phyloP scores from a whole-genome alignment of 2,888 invertebrate genomes.

The Blastobasis lacticolella region DNA sequence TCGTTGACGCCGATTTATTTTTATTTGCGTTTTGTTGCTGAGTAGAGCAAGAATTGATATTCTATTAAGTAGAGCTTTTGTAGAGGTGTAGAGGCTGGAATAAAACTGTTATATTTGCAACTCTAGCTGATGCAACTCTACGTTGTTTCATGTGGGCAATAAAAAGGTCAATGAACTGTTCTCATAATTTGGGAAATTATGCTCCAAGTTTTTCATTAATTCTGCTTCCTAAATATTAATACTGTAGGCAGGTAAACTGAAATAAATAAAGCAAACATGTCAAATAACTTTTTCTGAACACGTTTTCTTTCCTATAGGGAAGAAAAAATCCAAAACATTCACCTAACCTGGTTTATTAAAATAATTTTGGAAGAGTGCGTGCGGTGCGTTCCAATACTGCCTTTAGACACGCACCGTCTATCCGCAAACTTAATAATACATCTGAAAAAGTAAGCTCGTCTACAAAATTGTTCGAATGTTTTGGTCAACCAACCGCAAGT shows the following conservation, averaged over 20 bases:
- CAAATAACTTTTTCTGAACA: slow-evolving; percentile 14
- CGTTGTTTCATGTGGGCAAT: too few relatives aligned
- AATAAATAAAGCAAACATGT: slow-evolving; percentile 2
- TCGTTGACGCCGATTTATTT: slow-evolving; percentile 69
- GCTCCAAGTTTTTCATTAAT: too few relatives aligned
- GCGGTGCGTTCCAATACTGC: slow-evolving; percentile 54
- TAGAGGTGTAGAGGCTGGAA: too few relatives aligned
- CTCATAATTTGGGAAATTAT: too few relatives aligned
- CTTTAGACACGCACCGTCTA: slow-evolving; percentile 47
- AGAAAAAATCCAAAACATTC: slow-evolving; percentile 52
- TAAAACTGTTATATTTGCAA: too few relatives aligned
- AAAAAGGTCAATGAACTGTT: too few relatives aligned
- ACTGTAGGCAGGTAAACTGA: not conserved
- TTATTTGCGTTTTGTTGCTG: slow-evolving; percentile 59
- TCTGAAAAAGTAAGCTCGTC: slow-evolving; percentile 16
- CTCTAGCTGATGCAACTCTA: too few relatives aligned
- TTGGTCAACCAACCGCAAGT: slow-evolving; percentile 1
- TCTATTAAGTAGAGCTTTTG: too few relatives aligned
- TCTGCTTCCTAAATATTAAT: too few relatives aligned
- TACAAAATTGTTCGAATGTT: slow-evolving; percentile 13
- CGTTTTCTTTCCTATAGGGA: slow-evolving; percentile 25
- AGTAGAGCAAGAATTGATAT: too few relatives aligned
- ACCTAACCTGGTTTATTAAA: slow-evolving; percentile 68
- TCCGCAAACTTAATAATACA: slow-evolving; percentile 32
- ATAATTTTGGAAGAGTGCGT: slow-evolving; percentile 68